These are phyloP conservation scores for Characodon lateralis DNA, from an alignment of 2,797 vertebrate genomes.

Conservation along the genomic window DNA sequence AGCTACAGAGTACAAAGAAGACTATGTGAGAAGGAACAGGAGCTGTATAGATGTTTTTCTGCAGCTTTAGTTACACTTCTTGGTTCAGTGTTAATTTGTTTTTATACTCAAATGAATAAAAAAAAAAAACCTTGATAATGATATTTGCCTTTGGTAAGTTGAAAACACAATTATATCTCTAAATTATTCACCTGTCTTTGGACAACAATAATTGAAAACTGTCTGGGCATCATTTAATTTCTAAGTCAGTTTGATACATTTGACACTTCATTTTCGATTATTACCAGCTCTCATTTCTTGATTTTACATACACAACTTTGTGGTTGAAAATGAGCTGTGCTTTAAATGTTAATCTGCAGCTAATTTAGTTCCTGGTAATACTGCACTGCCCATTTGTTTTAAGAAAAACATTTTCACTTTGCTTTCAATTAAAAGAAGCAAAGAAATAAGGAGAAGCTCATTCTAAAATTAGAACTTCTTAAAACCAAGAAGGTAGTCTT, in stretches of 20 bases:
- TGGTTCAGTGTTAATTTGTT: slow-evolving; percentile 40
- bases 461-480: neutral
- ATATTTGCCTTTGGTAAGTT: slow-evolving; percentile 28
- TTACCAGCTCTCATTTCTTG: neutral
- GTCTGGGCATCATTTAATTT: slow-evolving; percentile 6
- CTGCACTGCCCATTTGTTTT: neutral
- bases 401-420: neutral
- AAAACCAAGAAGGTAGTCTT: neutral
- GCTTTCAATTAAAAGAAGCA: neutral
- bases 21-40: neutral
- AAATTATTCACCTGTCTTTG: slow-evolving; percentile 46
- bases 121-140: slow-evolving; percentile 38
- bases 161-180: slow-evolving; percentile 55
- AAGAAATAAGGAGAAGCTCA: neutral
- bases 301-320: neutral
- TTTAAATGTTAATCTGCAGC: neutral
- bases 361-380: neutral
- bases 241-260: neutral
- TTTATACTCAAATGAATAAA: slow-evolving; percentile 43
- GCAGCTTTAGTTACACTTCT: slow-evolving; percentile 36
- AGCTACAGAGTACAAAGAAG: slow-evolving; percentile 12
- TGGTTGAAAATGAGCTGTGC: neutral
- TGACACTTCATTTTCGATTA: neutral
- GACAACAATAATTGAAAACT: slow-evolving; percentile 2
- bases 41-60: slow-evolving; percentile 35